Percentiles rank a stretch among this genome's conserved stretches.
Conservation (phyloP, 2,113 vertebrate species). For the Thamnophis sirtalis region DNA sequence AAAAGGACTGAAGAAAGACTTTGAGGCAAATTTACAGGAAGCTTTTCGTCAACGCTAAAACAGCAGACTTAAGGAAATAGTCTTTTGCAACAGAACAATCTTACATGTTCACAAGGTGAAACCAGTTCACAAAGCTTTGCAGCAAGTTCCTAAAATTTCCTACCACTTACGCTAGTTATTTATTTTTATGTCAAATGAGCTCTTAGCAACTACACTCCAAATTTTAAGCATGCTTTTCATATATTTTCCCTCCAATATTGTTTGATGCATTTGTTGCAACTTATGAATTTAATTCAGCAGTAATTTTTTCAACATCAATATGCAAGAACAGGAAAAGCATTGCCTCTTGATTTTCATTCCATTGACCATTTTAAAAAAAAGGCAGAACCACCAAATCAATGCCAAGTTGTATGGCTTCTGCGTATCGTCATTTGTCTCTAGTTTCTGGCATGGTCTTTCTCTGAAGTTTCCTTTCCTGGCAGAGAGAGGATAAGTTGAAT, state of each 20-base stretch:
- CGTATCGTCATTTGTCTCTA: neutral
- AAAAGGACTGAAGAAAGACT: neutral
- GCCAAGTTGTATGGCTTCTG: neutral
- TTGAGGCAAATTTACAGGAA: neutral
- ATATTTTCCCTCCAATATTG: neutral
- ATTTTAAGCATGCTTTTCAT: neutral
- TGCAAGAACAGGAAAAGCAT: neutral
- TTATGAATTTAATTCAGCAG: neutral
- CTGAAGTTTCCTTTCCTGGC: conserved; percentile 38
- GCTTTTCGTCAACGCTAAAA: neutral
- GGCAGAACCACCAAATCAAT: neutral
- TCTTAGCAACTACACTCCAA: neutral
- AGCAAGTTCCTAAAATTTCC: neutral
- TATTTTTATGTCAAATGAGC: neutral
- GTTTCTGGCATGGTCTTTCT: neutral
- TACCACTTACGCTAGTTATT: neutral
- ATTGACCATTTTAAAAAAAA: neutral
- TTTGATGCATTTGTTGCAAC: neutral
- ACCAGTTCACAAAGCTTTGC: neutral
- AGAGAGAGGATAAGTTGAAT: conserved; percentile 18
- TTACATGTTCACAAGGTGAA: neutral
- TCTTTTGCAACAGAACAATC: neutral
- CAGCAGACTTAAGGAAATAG: neutral
- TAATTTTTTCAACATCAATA: neutral
- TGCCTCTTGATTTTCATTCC: neutral